Percentiles rank a stretch among this genome's conserved stretches.
Conservation (phyloP, 2,797 vertebrate species). For the Tenualosa thibaudeaui region DNA sequence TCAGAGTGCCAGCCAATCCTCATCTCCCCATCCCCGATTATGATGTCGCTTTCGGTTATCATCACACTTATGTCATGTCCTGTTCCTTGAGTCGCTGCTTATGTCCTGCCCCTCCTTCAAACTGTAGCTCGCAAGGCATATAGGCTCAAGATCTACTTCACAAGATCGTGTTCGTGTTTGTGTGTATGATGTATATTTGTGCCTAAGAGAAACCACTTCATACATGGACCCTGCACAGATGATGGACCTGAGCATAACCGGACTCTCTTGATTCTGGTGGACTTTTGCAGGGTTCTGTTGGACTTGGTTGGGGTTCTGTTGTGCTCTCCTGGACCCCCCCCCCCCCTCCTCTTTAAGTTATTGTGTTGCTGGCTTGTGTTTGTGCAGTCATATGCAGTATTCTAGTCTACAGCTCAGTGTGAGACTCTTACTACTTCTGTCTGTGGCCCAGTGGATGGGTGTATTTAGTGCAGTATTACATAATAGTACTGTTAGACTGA, state of each 20-base stretch:
- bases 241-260: not conserved
- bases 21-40: not conserved
- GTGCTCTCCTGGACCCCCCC: not conserved
- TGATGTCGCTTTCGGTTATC: not conserved
- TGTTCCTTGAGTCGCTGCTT: not conserved
- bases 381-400: not conserved
- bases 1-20: not conserved
- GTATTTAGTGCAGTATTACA: not conserved
- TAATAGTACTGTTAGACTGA: not conserved
- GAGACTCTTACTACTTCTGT: not conserved
- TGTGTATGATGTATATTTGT: not conserved
- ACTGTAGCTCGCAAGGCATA: not conserved
- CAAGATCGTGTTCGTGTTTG: not conserved
- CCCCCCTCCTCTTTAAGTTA: not conserved
- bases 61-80: not conserved
- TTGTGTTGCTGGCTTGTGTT: not conserved
- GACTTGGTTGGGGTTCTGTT: not conserved
- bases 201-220: constrained; percentile 8
- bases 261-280: not conserved
- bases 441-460: too few species aligned
- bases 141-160: not conserved
- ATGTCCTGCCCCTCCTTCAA: not conserved
- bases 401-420: not conserved
- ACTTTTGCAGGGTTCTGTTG: not conserved
- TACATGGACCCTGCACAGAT: not conserved